These are phyloP conservation scores for Pagrus major DNA, from an alignment of 2,113 vertebrate species.

Conservation along the genomic window DNA sequence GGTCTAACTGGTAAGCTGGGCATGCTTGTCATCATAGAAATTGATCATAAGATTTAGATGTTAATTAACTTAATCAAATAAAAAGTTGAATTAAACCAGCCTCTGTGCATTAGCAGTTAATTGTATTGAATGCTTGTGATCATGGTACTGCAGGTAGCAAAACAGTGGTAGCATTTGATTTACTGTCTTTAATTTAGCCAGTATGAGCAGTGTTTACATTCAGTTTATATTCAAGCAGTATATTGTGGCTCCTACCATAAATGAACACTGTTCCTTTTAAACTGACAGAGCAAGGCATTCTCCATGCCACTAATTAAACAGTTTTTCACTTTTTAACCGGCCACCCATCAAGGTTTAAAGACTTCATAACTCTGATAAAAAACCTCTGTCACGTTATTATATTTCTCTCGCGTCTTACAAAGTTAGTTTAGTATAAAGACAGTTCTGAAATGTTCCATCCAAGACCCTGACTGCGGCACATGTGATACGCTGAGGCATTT, in stretches of 20 bases:
- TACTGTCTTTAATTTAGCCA: constrained; percentile 25
- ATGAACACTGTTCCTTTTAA: constrained; percentile 23
- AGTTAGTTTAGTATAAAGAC: constrained; percentile 30
- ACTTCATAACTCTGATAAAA: constrained; percentile 31
- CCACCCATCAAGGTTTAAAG: constrained; percentile 25
- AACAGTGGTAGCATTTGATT: constrained; percentile 18
- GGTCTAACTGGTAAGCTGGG: no score
- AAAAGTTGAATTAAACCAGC: neutral
- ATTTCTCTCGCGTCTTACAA: constrained; percentile 27
- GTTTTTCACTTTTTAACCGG: neutral
- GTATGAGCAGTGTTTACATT: neutral
- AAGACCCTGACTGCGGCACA: neutral
- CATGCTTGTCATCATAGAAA: no score
- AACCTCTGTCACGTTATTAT: neutral
- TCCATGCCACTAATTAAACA: constrained; percentile 4
- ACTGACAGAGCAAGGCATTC: neutral
- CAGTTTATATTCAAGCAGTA: constrained; percentile 6
- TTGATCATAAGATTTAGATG: no score
- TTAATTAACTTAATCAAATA: neutral
- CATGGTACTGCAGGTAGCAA: neutral
- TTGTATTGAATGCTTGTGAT: neutral
- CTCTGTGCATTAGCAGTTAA: neutral
- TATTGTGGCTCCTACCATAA: neutral
- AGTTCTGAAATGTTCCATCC: constrained; percentile 4
- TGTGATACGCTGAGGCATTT: constrained; percentile 11